Conservation (phyloP, 2,797 vertebrate genomes). For the Chloroceryle inda region DNA sequence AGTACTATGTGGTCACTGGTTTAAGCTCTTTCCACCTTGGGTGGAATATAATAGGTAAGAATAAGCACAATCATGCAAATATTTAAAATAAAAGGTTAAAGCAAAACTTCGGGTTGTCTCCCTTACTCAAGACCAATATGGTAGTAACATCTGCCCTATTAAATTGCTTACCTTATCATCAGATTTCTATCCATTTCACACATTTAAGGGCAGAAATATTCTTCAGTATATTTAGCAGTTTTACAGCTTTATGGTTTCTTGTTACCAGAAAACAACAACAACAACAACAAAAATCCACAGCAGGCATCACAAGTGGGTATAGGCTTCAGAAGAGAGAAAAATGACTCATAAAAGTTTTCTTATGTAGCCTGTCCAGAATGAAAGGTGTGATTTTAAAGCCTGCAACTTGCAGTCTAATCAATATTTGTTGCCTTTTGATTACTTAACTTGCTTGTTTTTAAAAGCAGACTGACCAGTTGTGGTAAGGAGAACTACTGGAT, state of each 20-base stretch:
- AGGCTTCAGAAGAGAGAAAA: not conserved
- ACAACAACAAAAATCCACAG: too few relatives aligned
- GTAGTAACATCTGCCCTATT: not conserved
- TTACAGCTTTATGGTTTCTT: not conserved
- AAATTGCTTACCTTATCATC: not conserved
- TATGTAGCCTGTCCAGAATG: not conserved
- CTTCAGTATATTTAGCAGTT: not conserved
- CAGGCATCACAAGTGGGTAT: too few relatives aligned
- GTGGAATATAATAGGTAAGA: not conserved
- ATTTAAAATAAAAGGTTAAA: conserved; percentile 22
- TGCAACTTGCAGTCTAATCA: not conserved
- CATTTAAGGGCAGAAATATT: not conserved
- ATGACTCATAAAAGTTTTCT: not conserved
- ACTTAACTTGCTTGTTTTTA: not conserved
- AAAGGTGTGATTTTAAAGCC: not conserved
- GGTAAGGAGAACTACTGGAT: not conserved
- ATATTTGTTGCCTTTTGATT: not conserved
- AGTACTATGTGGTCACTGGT: not conserved
- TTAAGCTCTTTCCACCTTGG: not conserved
- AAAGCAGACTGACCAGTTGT: not conserved
- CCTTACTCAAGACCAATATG: not conserved
- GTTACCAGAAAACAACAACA: not conserved
- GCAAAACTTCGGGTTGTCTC: not conserved
- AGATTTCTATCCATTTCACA: not conserved
- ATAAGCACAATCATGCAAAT: conserved; percentile 7